phyloP scores from a whole-genome alignment of 2,113 vertebrate genomes.

The Azemiops feae region DNA sequence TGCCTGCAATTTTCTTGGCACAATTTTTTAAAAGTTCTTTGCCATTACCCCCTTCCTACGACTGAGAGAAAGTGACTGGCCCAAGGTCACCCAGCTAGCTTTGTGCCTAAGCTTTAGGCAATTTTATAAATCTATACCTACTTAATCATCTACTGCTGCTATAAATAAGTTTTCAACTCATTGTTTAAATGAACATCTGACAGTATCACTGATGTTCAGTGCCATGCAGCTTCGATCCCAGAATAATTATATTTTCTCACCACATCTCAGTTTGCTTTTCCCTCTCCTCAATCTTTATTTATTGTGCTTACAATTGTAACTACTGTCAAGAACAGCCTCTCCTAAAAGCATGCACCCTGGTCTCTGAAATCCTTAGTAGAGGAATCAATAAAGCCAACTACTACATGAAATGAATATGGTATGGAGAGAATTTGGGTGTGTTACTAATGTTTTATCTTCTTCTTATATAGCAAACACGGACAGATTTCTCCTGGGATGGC shows the following conservation, averaged over 20 bases:
- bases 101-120: background rate
- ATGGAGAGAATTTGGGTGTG: background rate
- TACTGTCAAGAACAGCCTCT: background rate
- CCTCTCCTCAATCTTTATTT: background rate
- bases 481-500: conserved; percentile 99
- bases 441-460: conserved; percentile 31
- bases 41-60: background rate
- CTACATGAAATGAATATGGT: background rate
- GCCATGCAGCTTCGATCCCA: background rate
- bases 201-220: background rate
- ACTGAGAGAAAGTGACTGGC: background rate
- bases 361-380: background rate
- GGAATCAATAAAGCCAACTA: background rate
- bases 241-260: background rate
- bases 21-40: background rate
- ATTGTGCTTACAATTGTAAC: background rate
- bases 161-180: conserved; percentile 9
- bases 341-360: background rate
- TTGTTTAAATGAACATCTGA: background rate
- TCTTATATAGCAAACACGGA: conserved; percentile 89
- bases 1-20: background rate
- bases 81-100: background rate
- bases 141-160: background rate
- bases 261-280: background rate
- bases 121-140: background rate